A percentile compares a stretch with the other conserved stretches of the same genome.
Conservation (phyloP, 2,888 invertebrate genomes). For the Cyclophora punctaria region DNA sequence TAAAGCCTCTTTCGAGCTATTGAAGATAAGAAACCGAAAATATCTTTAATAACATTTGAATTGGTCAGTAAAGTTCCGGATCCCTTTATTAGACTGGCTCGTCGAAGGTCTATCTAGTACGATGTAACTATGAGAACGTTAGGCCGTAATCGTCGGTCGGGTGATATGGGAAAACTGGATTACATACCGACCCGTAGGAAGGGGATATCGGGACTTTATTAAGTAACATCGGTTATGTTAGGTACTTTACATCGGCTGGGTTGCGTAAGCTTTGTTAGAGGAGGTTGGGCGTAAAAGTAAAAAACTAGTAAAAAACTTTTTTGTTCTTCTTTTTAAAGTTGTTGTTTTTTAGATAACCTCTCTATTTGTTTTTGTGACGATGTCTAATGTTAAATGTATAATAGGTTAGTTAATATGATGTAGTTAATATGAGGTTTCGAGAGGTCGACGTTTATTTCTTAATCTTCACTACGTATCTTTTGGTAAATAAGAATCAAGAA, state of each 20-base stretch:
- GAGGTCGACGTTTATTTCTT: too few species aligned
- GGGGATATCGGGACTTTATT: neutral
- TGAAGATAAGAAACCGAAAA: neutral
- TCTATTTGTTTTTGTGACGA: too few species aligned
- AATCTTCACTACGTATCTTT: too few species aligned
- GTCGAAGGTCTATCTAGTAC: slow-evolving; percentile 19
- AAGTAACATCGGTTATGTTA: neutral
- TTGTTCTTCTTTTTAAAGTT: too few species aligned
- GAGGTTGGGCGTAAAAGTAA: too few species aligned
- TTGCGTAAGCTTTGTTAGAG: slow-evolving; percentile 13
- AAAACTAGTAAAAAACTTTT: too few species aligned
- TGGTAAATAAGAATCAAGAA: too few species aligned
- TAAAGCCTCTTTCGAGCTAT: too few species aligned
- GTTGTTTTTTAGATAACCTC: too few species aligned
- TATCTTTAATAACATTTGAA: slow-evolving; percentile 35
- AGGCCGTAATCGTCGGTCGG: slow-evolving; percentile 44
- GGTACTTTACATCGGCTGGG: neutral
- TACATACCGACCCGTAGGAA: slow-evolving; percentile 24
- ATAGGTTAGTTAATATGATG: too few species aligned
- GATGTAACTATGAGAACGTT: slow-evolving; percentile 25
- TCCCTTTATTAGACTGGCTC: slow-evolving; percentile 41
- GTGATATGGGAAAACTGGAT: slow-evolving; percentile 48
- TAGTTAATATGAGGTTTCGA: too few species aligned
- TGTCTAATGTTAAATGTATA: too few species aligned
- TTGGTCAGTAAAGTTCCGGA: slow-evolving; percentile 37